Percentiles rank a stretch among this genome's conserved stretches.
These are phyloP conservation scores for Tineola bisselliella DNA, from an alignment of 2,888 invertebrate species.

Conservation along the genomic window DNA sequence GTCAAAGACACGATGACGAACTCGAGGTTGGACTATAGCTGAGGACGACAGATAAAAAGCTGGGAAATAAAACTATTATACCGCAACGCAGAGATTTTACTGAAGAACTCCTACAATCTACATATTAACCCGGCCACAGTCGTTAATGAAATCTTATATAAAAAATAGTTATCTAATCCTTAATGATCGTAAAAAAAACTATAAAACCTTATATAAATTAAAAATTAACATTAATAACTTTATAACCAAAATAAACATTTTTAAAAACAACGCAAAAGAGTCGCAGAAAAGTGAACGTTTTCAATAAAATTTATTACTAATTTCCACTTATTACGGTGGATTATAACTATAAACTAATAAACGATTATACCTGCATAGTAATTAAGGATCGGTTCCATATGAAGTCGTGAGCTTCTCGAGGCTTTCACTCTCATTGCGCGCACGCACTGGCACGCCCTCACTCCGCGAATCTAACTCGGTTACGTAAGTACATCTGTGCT, in stretches of 20 bases:
- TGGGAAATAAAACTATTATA: too few species aligned
- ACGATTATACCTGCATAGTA: slow-evolving; percentile 4
- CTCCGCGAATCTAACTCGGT: background rate
- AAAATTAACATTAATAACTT: background rate
- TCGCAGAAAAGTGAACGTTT: background rate
- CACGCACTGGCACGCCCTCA: slow-evolving; percentile 13
- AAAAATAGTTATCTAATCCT: too few species aligned
- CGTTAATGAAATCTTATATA: too few species aligned
- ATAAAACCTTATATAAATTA: background rate
- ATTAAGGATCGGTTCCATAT: slow-evolving; percentile 27
- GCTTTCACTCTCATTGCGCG: slow-evolving; percentile 48
- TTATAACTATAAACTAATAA: slow-evolving; percentile 5
- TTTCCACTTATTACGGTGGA: background rate
- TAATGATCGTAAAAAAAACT: background rate
- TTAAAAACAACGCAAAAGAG: background rate
- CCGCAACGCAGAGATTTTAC: too few species aligned
- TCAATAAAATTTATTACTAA: background rate
- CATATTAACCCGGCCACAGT: too few species aligned
- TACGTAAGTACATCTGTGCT: slow-evolving; percentile 6
- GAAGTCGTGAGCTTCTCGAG: slow-evolving; percentile 37
- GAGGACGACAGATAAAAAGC: too few species aligned
- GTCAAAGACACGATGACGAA: too few species aligned
- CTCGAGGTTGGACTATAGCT: too few species aligned
- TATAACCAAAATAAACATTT: background rate
- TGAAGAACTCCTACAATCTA: too few species aligned